These are phyloP conservation scores for Coptodon rendalli DNA, from an alignment of 2,113 vertebrate species.

Conservation along the genomic window DNA sequence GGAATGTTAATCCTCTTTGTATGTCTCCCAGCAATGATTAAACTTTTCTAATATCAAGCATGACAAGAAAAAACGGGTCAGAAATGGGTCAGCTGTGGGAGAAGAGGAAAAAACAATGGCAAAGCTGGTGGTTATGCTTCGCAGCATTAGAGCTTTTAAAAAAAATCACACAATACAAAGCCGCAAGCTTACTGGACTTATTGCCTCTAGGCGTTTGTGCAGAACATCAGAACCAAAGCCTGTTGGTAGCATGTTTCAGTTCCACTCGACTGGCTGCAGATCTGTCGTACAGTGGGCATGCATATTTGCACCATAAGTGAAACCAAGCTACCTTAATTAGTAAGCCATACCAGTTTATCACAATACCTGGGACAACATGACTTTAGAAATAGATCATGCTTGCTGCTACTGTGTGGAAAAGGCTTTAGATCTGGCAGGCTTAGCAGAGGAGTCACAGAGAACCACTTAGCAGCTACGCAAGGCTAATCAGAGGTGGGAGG, in stretches of 20 bases:
- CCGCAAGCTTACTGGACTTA: background rate
- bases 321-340: background rate
- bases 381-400: background rate
- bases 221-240: background rate
- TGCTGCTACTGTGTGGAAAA: conserved; percentile 47
- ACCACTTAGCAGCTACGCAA: conserved; percentile 58
- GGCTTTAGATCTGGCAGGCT: background rate
- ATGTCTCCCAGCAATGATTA: conserved; percentile 70
- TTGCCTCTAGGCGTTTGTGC: background rate
- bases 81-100: conserved; percentile 54
- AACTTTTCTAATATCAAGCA: conserved; percentile 70
- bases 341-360: conserved; percentile 1
- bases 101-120: conserved; percentile 27
- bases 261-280: background rate
- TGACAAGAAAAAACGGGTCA: conserved; percentile 61
- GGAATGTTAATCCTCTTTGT: conserved; percentile 76
- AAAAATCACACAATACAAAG: conserved; percentile 26
- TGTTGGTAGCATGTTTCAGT: background rate
- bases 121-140: conserved; percentile 11
- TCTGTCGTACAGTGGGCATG: background rate
- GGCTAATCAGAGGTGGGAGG: conserved; percentile 60
- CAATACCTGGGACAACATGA: background rate
- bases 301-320: background rate
- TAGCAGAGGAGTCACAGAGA: conserved; percentile 38
- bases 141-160: background rate